Evolutionary conservation across 2,888 invertebrate genomes (phyloP), one percentile per base, ranked within the genome.

Genomic region (Spilosoma lubricipeda): DNA sequence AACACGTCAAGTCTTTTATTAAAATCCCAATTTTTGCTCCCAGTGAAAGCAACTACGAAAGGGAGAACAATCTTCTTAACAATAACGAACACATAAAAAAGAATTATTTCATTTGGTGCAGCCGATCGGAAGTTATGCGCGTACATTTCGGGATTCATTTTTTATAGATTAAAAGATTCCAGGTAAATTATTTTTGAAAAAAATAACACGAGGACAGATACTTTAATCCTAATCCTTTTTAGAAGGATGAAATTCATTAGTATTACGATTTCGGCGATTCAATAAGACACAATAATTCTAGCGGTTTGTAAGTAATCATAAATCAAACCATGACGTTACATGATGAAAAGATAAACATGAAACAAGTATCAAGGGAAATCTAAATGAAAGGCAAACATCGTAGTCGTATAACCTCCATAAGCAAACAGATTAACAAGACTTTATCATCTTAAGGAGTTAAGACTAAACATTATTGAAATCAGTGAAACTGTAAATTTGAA

Each of bases 401-500:
- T 39, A 67, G 48, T n/a, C 45, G 7, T 67, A 39, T 52, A 56
- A 27, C 36, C 67, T 42, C 30, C 1, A 3, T 36, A 67, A 33
- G 48, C 67, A 71, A 71, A 82, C 77, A 77, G 59, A 80, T 77
- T 70, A 74, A 77, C 36, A 33, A n/a, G 39, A n/a, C 63, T 63
- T 63, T 30, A 63, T 63, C 63, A 30, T 63, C 30, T 63, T 30
- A 63, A 30, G 63, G 63, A 63, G 30, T 63, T 30, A 63, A 63
- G 27, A 63, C 30, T 18, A 63, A 63, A 63, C 63, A 30, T 7
- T 63, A 30, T 63, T 63, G 15, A 30, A 4, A 63, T 30, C 15
- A 18, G 18, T 63, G 18, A 63, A 63, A 63, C 30, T 27, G 30
- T 4, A 30, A 30, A 30, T 30, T 7, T 63, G 5, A 30, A 59